Conservation (phyloP, 2,113 vertebrate species). For the Sapajus apella region DNA sequence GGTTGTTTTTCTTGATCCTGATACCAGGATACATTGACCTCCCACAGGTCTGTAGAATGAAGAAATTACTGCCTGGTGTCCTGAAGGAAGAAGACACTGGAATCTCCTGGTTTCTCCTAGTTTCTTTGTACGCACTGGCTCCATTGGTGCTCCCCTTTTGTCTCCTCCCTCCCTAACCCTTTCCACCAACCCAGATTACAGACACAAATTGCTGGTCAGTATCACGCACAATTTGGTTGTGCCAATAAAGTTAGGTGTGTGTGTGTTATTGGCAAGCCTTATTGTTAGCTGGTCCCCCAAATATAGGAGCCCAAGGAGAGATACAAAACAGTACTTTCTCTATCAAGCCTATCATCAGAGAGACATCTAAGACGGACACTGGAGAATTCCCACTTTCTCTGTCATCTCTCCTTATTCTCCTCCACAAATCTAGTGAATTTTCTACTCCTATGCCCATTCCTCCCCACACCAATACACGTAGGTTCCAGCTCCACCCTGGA, state of each 20-base stretch:
- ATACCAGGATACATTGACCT: neutral
- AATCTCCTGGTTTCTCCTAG: neutral
- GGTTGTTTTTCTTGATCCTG: conserved; percentile 9
- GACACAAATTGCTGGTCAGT: neutral
- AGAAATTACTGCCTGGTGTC: neutral
- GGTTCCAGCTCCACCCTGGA: neutral
- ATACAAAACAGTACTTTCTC: neutral
- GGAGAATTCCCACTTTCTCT: neutral
- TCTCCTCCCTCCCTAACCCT: neutral
- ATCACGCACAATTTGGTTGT: neutral
- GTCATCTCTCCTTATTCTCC: neutral
- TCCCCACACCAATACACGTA: neutral
- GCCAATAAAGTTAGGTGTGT: neutral
- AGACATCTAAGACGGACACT: neutral
- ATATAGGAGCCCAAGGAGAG: neutral
- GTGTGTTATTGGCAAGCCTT: neutral
- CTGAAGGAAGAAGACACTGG: neutral
- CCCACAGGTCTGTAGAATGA: neutral
- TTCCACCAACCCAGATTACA: neutral
- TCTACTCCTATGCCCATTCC: neutral
- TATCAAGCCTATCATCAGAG: neutral
- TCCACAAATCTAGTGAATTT: neutral
- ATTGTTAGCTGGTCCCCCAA: neutral
- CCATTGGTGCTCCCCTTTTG: neutral
- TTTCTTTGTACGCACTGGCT: neutral